Percentiles rank a stretch among this genome's conserved stretches.
Evolutionary conservation across 2,797 vertebrate species (phyloP).

Genomic region (Sardinella longiceps): DNA sequence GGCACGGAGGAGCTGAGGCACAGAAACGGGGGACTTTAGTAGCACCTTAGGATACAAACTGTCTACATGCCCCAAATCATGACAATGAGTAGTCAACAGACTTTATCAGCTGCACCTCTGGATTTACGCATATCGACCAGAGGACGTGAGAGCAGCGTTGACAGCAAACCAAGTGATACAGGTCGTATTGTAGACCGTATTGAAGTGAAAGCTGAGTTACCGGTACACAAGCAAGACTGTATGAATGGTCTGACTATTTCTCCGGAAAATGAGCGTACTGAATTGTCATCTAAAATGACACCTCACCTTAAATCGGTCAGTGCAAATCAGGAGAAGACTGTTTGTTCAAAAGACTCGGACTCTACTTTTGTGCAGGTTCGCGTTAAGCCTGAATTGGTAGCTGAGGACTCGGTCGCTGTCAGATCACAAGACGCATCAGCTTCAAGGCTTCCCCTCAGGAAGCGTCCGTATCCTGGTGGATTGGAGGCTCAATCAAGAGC

Average conservation of each 20-base stretch:
- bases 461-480: conserved; percentile 66
- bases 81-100: conserved; percentile 73
- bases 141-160: conserved; percentile 57
- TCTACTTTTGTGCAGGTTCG: not conserved
- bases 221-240: conserved; percentile 41
- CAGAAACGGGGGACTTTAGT: not conserved
- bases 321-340: not conserved
- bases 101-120: conserved; percentile 67
- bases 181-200: conserved; percentile 40
- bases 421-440: conserved; percentile 49
- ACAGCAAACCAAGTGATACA: conserved; percentile 43
- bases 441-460: conserved; percentile 74
- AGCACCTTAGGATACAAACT: not conserved
- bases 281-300: conserved; percentile 19
- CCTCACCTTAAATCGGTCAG: conserved; percentile 4
- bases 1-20: not conserved
- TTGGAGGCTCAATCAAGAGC: conserved; percentile 36
- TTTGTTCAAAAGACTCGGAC: not conserved
- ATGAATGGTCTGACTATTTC: not conserved
- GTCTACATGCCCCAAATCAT: conserved; percentile 64
- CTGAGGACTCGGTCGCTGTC: conserved; percentile 41
- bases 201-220: conserved; percentile 45
- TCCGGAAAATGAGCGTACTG: conserved; percentile 7
- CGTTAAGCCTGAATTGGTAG: not conserved
- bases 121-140: conserved; percentile 71